Conservation (phyloP, 1,140 invertebrate genomes). For the Cotesia vestalis region DNA sequence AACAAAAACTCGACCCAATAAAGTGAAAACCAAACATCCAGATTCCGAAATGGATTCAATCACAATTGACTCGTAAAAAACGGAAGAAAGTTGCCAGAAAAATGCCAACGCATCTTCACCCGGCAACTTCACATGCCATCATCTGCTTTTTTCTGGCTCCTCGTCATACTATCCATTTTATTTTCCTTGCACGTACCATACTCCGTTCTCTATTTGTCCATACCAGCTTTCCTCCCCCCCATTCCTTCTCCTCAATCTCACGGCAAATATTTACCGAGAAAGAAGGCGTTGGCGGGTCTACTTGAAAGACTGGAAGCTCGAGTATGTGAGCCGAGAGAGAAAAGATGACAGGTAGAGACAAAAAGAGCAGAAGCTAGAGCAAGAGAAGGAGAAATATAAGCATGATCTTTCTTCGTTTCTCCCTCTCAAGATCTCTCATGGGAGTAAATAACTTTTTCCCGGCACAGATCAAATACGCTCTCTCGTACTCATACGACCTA, state of each 20-base stretch:
- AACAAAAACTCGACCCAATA: too few species aligned
- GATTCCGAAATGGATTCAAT: constrained; percentile 2
- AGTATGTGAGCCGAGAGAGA: constrained; percentile 35
- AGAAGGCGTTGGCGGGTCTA: constrained; percentile 1
- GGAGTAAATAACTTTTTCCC: constrained; percentile 27
- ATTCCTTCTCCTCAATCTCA: constrained; percentile 13
- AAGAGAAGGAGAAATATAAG: constrained; percentile 4
- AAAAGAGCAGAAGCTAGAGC: neutral
- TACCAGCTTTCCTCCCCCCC: neutral
- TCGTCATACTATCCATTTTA: constrained; percentile 9
- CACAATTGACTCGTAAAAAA: constrained; percentile 10
- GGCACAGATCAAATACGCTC: constrained; percentile 9
- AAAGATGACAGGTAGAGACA: constrained; percentile 10
- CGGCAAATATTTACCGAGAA: constrained; percentile 24
- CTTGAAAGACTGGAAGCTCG: neutral
- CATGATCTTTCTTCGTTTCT: constrained; percentile 10
- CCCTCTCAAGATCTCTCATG: constrained; percentile 13
- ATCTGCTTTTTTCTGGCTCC: neutral
- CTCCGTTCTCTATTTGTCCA: constrained; percentile 18
- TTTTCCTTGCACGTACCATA: constrained; percentile 24
- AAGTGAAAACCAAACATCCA: too few species aligned
- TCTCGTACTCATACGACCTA: neutral
- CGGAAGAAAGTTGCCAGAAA: constrained; percentile 1
- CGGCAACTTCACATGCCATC: neutral
- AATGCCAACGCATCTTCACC: constrained; percentile 5